Base-by-base conservation (phyloP, 2,113 vertebrate species). In the Ceyx cyanopectus region DNA sequence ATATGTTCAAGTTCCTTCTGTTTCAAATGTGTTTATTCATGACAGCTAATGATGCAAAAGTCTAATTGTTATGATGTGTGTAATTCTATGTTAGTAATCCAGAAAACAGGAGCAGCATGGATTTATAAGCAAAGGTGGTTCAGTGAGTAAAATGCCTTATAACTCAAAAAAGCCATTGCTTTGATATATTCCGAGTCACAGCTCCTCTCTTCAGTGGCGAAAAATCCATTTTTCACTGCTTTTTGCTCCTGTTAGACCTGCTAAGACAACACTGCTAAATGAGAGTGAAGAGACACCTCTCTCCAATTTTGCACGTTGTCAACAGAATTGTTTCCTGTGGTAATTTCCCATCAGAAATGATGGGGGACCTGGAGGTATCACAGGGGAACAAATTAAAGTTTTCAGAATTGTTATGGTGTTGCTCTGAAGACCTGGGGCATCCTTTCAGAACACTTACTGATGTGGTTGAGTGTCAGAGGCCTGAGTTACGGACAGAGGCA, bases 171-270 rank as follows among this genome's bases (percentile, higher is more conserved):
- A 70, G 81, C 43, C 80, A 68, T 70, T 81, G 40, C 75, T 94
- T 77, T 83, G 70, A 56, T 87, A 63, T 4, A 0, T 85, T 91
- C 51, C 77, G 72, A 82, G 63, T 89, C 72, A 79, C 62, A 85
- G 69, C 41, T 94, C 45, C 77, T 90, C 80, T 43, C 65, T 88
- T 86, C 51, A 62, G 53, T 81, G 50, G 57, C 81, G 62, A 90
- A 95, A 77, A 77, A 91, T 76, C 73, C 63, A 43, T 95, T 95
- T 87, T 85, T 84, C 90, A 77, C 54, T 85, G 63, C 54, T 90
- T 74, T 84, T 62, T 56, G 54, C 54, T 85, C 79, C 66, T 18
- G 29, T 69, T 84, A 85, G 48, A 92, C 66, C 66, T 66, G 18
- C 80, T 84, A 77, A 95, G 58, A 54, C 82, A 88, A 61, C 50